Conservation (phyloP, 2,888 invertebrate species). For the Heliconius ethilla region DNA sequence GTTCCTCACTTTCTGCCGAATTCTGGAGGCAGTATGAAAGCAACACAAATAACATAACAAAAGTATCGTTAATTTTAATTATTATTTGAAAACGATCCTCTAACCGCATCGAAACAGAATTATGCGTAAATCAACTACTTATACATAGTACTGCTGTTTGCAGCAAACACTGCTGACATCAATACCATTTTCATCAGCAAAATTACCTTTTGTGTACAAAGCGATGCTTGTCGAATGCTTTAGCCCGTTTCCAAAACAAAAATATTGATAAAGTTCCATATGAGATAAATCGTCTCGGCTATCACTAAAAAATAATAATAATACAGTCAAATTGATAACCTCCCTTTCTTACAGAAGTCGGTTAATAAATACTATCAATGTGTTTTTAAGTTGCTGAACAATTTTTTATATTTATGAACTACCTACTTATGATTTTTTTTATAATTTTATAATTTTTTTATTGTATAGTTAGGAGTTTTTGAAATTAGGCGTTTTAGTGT, state of each 20-base stretch:
- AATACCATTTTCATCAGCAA: conserved; percentile 19
- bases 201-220: conserved; percentile 23
- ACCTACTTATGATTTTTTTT: neutral
- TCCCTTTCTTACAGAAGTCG: too few species aligned
- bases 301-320: too few species aligned
- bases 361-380: neutral
- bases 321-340: too few species aligned
- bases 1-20: too few species aligned
- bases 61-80: neutral
- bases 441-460: too few species aligned
- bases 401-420: neutral
- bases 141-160: conserved; percentile 5
- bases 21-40: too few species aligned
- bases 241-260: neutral
- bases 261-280: conserved; percentile 3
- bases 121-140: conserved; percentile 22
- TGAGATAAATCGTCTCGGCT: neutral
- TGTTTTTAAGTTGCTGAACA: neutral
- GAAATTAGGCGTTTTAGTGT: neutral
- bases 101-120: neutral
- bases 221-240: conserved; percentile 1
- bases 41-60: neutral
- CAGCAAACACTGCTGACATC: conserved; percentile 9
- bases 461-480: neutral
- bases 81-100: conserved; percentile 5